Base-by-base conservation (phyloP, 2,888 invertebrate species). In the Colostygia pectinataria region DNA sequence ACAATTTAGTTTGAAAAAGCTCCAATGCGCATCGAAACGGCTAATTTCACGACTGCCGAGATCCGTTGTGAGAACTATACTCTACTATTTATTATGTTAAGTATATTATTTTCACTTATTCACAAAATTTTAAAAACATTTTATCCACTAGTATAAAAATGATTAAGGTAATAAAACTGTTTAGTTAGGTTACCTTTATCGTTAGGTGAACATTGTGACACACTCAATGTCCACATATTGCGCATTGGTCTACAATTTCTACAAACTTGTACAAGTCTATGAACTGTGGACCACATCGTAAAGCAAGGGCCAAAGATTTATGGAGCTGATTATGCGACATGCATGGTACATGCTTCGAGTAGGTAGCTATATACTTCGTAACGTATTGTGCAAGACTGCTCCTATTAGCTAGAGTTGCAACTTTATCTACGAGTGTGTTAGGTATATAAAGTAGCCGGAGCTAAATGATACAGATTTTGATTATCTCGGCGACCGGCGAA, bases 231-330 rank as follows among this genome's bases (percentile, higher is more conserved):
- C 18, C 25, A 38, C 25, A 18, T 20, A 23, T 46, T 37, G 27
- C 41, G 20, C 36, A 10, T 49, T 42, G 31, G 41, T 38, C 48
- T 42, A 37, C 1, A 18, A 34, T 40, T 38, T 38, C 38, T 28
- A 44, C 25, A 27, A 44, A 25, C 10, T 36, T 4, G 50, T 40
- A 34, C 44, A 50, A 38, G 33, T 25, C 7, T 37, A 24, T 28
- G 32, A 32, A 3, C n/a, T 31, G 7, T 24, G 7, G 25, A 24
- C 32, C 32, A 20, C 29, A 14, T 36, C 36, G 18, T 40, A 14
- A 43, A 23, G 10, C 32, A 10, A 37, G 24, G 44, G 39, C 44
- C 47, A 28, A 2, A 49, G 45, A 49, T 42, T 42, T 7, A 45
- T 37, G 48, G 8, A 28, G 8, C 38, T 27, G 45, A 28, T n/a